Conservation (phyloP, 2,113 vertebrate genomes). For the Vicugna pacos region DNA sequence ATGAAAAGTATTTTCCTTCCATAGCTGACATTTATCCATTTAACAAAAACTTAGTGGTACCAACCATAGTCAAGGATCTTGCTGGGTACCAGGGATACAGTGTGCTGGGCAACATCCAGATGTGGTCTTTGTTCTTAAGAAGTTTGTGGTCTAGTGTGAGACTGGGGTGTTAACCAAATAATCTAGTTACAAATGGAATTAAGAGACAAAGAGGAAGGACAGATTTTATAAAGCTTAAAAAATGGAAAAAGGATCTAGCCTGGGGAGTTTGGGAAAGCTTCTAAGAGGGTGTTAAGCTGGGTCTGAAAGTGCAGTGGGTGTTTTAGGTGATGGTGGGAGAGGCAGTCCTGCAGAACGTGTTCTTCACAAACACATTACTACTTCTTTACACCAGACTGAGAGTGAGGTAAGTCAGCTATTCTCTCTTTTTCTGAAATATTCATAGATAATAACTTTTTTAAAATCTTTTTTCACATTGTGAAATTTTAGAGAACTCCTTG, state of each 20-base stretch:
- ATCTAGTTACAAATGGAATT: not conserved
- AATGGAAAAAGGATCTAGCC: not conserved
- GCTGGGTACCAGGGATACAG: not conserved
- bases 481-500: not conserved
- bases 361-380: not conserved
- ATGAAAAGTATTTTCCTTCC: not conserved
- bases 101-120: not conserved
- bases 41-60: not conserved
- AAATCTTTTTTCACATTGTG: not conserved
- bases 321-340: not conserved
- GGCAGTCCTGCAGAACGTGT: not conserved
- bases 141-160: not conserved
- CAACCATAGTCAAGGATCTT: not conserved
- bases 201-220: not conserved
- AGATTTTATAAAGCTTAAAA: not conserved
- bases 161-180: not conserved
- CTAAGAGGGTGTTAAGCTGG: not conserved
- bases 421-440: not conserved
- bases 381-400: not conserved
- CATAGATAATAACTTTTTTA: not conserved
- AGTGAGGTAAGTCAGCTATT: not conserved
- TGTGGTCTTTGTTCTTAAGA: not conserved
- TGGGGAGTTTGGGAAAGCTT: not conserved
- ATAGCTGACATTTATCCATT: not conserved
- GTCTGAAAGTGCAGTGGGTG: not conserved